Evolutionary conservation across 2,113 vertebrate species (phyloP).

Genomic region (Calypte anna): DNA sequence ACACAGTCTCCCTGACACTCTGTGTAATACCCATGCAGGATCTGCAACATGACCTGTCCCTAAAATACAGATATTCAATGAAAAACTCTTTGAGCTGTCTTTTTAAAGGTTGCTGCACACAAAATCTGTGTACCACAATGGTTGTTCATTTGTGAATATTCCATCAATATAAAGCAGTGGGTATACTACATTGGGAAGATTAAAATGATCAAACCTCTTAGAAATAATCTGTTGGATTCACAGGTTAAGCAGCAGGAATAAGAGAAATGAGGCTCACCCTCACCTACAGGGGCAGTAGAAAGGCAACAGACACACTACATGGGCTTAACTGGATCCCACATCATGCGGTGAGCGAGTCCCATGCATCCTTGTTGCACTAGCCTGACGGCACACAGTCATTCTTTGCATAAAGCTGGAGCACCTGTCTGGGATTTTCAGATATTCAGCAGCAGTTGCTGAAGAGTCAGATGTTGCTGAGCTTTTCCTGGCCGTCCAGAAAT

Average conservation of each 20-base stretch:
- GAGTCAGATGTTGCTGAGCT: not conserved
- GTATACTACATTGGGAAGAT: not conserved
- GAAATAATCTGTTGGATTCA: not conserved
- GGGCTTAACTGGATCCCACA: not conserved
- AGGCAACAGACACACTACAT: not conserved
- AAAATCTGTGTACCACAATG: not conserved
- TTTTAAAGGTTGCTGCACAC: not conserved
- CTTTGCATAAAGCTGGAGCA: not conserved
- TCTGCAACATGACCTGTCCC: not conserved
- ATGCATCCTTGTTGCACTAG: not conserved
- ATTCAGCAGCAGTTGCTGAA: not conserved
- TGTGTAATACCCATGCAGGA: not conserved
- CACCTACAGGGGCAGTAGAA: not conserved
- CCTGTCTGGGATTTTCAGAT: not conserved
- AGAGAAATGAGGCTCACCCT: not conserved
- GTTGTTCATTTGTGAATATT: not conserved
- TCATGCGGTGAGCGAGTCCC: not conserved
- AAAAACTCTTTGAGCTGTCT: not conserved
- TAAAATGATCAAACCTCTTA: not conserved
- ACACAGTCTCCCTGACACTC: not conserved
- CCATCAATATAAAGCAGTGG: not conserved
- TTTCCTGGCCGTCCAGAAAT: not conserved
- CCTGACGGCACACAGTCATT: not conserved
- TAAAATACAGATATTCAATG: not conserved
- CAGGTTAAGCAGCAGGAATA: not conserved